Percentiles rank a stretch among this genome's conserved stretches.
Evolutionary conservation across 35 echinoderm and acorn worm species (phyloP).

Genomic region (Anneissia japonica): DNA sequence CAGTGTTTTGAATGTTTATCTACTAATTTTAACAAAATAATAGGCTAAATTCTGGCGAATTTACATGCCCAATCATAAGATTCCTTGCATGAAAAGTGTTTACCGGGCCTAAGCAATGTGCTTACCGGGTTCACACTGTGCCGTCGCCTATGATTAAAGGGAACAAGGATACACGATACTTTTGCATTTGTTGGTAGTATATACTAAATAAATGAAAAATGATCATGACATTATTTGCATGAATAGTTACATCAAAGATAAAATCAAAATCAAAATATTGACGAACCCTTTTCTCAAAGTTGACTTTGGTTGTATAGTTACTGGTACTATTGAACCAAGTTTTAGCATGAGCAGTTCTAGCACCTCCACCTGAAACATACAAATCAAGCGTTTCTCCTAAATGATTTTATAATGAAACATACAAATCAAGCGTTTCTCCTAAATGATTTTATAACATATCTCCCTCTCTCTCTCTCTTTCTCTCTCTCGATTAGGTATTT

Average conservation of each 20-base stretch:
- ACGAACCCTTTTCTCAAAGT: constrained; percentile 84
- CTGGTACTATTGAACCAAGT: constrained; percentile 83
- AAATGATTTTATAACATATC: neutral
- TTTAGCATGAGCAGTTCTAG: constrained; percentile 75
- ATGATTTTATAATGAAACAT: neutral
- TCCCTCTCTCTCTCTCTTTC: too few species aligned
- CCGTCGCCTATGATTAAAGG: too few species aligned
- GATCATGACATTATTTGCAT: neutral
- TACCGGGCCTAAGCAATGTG: too few species aligned
- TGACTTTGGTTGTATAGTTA: constrained; percentile 55
- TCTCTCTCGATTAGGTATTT: too few species aligned
- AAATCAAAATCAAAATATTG: neutral
- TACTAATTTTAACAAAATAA: too few species aligned
- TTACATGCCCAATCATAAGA: too few species aligned
- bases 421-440: neutral
- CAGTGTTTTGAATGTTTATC: too few species aligned
- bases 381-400: neutral
- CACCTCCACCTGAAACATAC: constrained; percentile 58
- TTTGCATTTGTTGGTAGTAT: too few species aligned
- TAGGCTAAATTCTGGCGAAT: too few species aligned
- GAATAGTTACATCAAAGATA: neutral
- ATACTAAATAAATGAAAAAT: neutral
- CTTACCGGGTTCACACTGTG: too few species aligned
- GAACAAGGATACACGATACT: too few species aligned
- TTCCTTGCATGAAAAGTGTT: too few species aligned